These are phyloP conservation scores for Pandion haliaetus DNA, from an alignment of 2,113 vertebrate species.

Conservation along the genomic window DNA sequence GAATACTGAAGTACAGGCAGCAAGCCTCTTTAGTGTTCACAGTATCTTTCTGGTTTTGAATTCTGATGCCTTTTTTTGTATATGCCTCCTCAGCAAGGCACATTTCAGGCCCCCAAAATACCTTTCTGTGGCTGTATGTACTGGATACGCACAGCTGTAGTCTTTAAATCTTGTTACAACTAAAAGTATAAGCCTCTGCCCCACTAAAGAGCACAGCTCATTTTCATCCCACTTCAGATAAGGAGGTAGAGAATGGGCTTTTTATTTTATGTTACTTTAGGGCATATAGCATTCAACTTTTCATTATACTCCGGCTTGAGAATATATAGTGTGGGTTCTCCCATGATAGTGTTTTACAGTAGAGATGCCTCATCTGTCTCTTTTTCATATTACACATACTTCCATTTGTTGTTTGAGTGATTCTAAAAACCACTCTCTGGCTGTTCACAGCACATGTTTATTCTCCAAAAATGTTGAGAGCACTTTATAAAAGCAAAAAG, in stretches of 20 bases:
- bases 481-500: neutral
- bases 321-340: neutral
- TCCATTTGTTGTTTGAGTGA: neutral
- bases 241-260: neutral
- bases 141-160: neutral
- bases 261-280: neutral
- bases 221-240: neutral
- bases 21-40: neutral
- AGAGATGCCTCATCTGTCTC: neutral
- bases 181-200: neutral
- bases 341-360: neutral
- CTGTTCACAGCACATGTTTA: neutral
- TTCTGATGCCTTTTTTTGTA: neutral
- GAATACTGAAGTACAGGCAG: neutral
- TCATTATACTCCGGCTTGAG: neutral
- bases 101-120: neutral
- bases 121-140: neutral
- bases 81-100: neutral
- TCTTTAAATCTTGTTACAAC: neutral
- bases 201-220: neutral
- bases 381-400: neutral
- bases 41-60: neutral
- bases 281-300: neutral
- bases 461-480: neutral
- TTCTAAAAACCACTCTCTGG: neutral